A percentile compares a stretch with the other conserved stretches of the same genome.
Conservation (phyloP, 1,140 invertebrate genomes). For the Rhizoglyphus robini region DNA sequence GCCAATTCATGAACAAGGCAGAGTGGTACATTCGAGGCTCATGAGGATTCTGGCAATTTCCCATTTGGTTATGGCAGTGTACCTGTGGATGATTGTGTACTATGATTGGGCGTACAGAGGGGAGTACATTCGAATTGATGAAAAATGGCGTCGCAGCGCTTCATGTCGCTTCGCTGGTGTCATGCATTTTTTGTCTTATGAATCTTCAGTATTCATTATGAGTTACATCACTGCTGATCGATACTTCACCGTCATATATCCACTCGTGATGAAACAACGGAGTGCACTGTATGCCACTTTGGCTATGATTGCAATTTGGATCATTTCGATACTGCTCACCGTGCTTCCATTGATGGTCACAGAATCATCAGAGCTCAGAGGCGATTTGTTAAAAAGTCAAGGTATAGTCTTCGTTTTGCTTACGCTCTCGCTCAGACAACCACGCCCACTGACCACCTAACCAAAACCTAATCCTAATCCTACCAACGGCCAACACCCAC, state of each 20-base stretch:
- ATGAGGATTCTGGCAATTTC: conserved; percentile 61
- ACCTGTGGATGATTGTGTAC: conserved; percentile 52
- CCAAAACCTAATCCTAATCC: no score
- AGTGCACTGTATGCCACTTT: conserved; percentile 28
- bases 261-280: conserved; percentile 20
- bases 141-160: conserved; percentile 53
- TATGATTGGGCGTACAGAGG: conserved; percentile 52
- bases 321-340: no score
- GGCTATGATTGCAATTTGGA: conserved; percentile 24
- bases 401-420: no score
- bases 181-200: conserved; percentile 51
- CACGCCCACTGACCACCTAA: no score
- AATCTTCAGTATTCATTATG: conserved; percentile 57
- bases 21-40: conserved; percentile 40
- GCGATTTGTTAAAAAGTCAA: no score
- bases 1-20: conserved; percentile 40
- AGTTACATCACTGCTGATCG: conserved; percentile 61
- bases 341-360: no score
- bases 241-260: conserved; percentile 33
- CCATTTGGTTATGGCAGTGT: conserved; percentile 63
- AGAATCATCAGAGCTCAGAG: neutral
- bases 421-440: no score
- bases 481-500: no score
- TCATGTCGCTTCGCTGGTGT: conserved; percentile 47
- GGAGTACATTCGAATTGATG: conserved; percentile 47